Evolutionary conservation across 2,888 invertebrate genomes (phyloP), one percentile per base, ranked within the genome.

Genomic region (Camptogramma bilineatum): DNA sequence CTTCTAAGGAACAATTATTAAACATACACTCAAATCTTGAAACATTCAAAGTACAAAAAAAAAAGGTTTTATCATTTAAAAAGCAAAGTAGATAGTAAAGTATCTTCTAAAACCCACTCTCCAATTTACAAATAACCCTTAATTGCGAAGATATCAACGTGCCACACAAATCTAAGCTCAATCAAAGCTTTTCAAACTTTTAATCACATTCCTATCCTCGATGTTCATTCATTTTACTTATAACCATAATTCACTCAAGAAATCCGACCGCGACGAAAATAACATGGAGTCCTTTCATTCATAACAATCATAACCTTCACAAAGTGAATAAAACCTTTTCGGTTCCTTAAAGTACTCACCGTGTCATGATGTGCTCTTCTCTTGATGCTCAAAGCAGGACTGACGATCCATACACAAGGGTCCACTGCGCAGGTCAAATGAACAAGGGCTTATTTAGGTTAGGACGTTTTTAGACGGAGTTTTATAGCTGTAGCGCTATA

Each of bases 371-470:
- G 64, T 70, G 64, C 34, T 52, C 63, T 62, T 74, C 65, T 68
- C 71, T 4, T 8, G 65, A 56, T 46, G 52, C 34, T 50, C 70
- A 58, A 63, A 64, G 69, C 69, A 71, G 71, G 53, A 84, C 85
- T 85, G 77, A 46, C 83, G 83, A 85, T 85, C 85, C 54, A 84
- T 85, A 84, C 77, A 50, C 61, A 70, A 73, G 62, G 60, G 52
- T 68, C 70, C 74, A 83, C 19, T 89, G 90, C 90, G 90, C 90
- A 88, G 74, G 77, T 76, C 72, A 19, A 2, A 17, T 9, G 42
- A 39, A 39, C 34, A 13, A 4, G 8, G 34, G 34, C 34, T 39
- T 39, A 10, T 39, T 13, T 13, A 39, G 13, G 13, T 39, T 39
- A 2, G 48, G 55, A 2, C 16, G 34, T 31, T 10, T 55, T 19